Percentiles rank a stretch among this genome's conserved stretches.
Conservation (phyloP, 1,140 invertebrate species). For the Euwallacea fornicatus region DNA sequence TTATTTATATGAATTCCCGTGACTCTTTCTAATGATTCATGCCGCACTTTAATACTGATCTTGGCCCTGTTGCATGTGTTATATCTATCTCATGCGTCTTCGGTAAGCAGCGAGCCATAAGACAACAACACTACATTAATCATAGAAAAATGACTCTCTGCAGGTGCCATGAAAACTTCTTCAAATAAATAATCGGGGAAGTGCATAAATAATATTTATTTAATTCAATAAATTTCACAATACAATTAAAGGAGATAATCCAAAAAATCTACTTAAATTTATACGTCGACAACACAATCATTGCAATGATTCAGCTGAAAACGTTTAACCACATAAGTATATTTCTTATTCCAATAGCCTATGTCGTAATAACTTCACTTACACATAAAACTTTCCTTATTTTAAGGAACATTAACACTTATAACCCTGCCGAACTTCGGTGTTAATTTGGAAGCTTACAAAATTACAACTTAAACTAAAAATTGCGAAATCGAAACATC, state of each 20-base stretch:
- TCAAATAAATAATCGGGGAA: background rate
- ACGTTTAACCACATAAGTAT: background rate
- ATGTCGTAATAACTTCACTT: background rate
- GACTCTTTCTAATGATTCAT: no score
- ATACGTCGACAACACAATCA: background rate
- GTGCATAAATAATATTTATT: slow-evolving; percentile 7
- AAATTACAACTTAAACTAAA: background rate
- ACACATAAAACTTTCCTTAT: background rate
- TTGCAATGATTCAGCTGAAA: background rate
- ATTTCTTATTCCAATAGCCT: background rate
- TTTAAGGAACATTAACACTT: background rate
- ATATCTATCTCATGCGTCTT: no score
- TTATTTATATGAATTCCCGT: no score
- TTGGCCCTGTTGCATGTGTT: no score
- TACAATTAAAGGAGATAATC: background rate
- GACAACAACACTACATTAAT: no score
- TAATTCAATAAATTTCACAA: slow-evolving; percentile 6
- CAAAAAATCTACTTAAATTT: background rate
- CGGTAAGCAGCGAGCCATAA: no score
- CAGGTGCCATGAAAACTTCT: no score
- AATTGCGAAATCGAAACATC: no score
- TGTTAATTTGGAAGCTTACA: background rate
- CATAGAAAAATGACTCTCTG: no score
- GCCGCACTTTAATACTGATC: no score
- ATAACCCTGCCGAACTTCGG: background rate